phyloP scores from a whole-genome alignment of 2,797 vertebrate genomes.

The Notoglanidium macrostoma region DNA sequence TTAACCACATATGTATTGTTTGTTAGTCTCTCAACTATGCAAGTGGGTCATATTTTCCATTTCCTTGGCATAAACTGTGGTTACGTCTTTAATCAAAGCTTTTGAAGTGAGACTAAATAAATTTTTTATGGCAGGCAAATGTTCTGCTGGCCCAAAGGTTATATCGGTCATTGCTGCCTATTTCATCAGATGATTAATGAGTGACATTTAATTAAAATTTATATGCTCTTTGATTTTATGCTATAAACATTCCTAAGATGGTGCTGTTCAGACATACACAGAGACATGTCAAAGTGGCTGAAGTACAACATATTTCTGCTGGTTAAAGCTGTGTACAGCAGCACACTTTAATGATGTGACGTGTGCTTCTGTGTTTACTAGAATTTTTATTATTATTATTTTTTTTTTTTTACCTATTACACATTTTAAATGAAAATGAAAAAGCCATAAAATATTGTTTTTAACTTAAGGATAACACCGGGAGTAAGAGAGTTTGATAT shows the following conservation, averaged over 20 bases:
- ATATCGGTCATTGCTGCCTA: conserved; percentile 3
- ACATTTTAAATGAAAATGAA: neutral
- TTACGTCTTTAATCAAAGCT: neutral
- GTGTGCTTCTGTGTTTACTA: neutral
- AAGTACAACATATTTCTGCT: neutral
- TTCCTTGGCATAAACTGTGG: neutral
- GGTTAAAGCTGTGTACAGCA: no score
- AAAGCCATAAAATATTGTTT: neutral
- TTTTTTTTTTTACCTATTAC: neutral
- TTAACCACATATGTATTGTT: neutral
- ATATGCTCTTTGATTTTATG: neutral
- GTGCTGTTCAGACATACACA: neutral
- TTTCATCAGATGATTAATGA: conserved; percentile 13
- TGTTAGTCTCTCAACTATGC: neutral
- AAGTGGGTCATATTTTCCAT: neutral
- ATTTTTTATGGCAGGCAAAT: conserved; percentile 1
- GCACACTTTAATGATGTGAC: neutral
- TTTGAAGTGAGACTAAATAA: neutral
- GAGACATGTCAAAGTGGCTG: neutral
- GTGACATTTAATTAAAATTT: conserved; percentile 13
- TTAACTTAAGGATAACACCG: neutral
- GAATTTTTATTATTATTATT: neutral
- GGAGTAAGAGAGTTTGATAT: neutral
- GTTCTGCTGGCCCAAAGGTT: conserved; percentile 12
- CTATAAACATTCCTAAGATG: neutral